Evolutionary conservation across 2,113 vertebrate genomes (phyloP).

Genomic region (Pungitius pungitius): DNA sequence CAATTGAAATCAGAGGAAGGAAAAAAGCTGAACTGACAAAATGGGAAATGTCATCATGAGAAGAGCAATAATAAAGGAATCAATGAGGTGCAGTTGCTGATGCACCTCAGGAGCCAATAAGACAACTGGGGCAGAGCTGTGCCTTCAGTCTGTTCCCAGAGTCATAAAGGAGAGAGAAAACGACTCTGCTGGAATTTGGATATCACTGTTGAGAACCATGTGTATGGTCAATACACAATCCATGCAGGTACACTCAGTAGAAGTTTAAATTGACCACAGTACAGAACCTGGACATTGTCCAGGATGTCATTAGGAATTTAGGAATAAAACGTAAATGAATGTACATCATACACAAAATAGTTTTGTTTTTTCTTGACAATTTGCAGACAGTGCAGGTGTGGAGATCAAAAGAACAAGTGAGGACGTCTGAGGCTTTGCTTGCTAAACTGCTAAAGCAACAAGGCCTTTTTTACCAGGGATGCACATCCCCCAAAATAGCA

Average conservation of each 20-base stretch:
- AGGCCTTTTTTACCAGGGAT: no score
- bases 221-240: background rate
- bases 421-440: no score
- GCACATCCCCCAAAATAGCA: no score
- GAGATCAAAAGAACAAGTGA: no score
- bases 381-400: no score
- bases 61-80: constrained; percentile 75
- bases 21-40: constrained; percentile 78
- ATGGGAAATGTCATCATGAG: constrained; percentile 78
- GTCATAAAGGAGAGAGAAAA: background rate
- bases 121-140: constrained; percentile 32
- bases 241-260: background rate
- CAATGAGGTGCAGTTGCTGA: constrained; percentile 66
- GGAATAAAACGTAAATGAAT: no score
- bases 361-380: no score
- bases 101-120: constrained; percentile 40
- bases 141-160: constrained; percentile 24
- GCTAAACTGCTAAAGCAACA: no score
- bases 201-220: background rate
- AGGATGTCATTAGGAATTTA: no score
- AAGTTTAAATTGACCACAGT: no score
- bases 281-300: no score
- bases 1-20: constrained; percentile 74
- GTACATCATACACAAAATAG: no score
- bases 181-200: background rate